Base-by-base conservation (phyloP, 2,888 invertebrate species). In the Mythimna loreyi region DNA sequence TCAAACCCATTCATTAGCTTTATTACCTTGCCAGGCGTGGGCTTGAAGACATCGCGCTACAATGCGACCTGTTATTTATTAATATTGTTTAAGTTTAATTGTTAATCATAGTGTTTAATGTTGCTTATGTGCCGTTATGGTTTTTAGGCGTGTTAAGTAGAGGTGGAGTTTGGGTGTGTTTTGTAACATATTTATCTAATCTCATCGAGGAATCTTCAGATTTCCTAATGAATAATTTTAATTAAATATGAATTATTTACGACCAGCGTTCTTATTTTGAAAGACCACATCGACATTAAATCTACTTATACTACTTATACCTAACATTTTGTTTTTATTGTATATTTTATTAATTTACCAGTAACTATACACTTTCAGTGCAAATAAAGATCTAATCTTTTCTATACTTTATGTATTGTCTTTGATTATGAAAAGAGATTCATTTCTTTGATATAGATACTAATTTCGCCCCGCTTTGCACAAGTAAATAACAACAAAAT, bases 1-100 rank as follows among this genome's bases (percentile, higher is more conserved):
- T 75, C 66, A 78, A 75, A 66, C 72, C 73, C 65, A 85, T 85
- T 82, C 70, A 76, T 85, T 83, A 78, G 68, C 50, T 82, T 84
- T 84, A 84, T 85, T 83, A 64, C 78, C 62, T 69, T 63, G 62
- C 40, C 52, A 68, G 52, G 76, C 78, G 82, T 85, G 75, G 80
- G 80, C 40, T 74, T 72, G 67, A 75, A 78, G 74, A 81, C 80
- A 76, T 78, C 68, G 67, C 53, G 73, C 53, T 73, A 80, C 72
- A 81, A 73, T 66, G 71, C 58, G 70, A 64, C 60, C 58, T 65
- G 70, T 83, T 79, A 83, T 83, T 84, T 83, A 84, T 84, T 82
- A 67, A 59, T 68, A 75, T 77, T 75, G 76, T 83, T 79, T 64
- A 76, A 68, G 75, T 72, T 73, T 72, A 73, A 81, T 79, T 79